Evolutionary conservation across 2,113 vertebrate genomes (phyloP).

Genomic region (Hydropotes inermis): DNA sequence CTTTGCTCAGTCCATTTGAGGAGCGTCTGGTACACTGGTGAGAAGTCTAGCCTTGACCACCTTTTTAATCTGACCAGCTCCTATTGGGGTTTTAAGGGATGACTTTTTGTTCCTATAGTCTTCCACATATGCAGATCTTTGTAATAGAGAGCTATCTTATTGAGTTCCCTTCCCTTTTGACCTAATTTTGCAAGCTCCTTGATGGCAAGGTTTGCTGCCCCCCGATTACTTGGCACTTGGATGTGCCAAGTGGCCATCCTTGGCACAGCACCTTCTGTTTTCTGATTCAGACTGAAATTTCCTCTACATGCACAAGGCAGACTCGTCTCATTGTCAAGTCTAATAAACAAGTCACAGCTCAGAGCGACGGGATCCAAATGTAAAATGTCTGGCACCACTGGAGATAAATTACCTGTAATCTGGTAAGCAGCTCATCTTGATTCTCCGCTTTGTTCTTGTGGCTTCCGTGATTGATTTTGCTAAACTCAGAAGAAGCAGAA

Average conservation of each 20-base stretch:
- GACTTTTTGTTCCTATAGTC: background rate
- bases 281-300: constrained; percentile 25
- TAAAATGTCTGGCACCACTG: constrained; percentile 48
- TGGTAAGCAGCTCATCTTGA: constrained; percentile 39
- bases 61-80: background rate
- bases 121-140: background rate
- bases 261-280: background rate
- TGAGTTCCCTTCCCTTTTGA: background rate
- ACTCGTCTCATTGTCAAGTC: constrained; percentile 46
- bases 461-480: constrained; percentile 29
- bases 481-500: constrained; percentile 35
- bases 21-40: background rate
- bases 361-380: background rate
- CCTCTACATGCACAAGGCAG: background rate
- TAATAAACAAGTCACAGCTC: constrained; percentile 53
- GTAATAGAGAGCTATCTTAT: background rate
- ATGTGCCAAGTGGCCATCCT: background rate
- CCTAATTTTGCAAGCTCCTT: background rate
- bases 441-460: background rate
- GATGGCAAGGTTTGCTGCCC: rapidly evolving
- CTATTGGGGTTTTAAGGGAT: background rate
- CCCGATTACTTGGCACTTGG: background rate
- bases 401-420: constrained; percentile 36
- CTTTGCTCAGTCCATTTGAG: background rate
- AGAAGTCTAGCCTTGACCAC: background rate